phyloP scores from a whole-genome alignment of 2,888 invertebrate species.

The Octodonta nipae region DNA sequence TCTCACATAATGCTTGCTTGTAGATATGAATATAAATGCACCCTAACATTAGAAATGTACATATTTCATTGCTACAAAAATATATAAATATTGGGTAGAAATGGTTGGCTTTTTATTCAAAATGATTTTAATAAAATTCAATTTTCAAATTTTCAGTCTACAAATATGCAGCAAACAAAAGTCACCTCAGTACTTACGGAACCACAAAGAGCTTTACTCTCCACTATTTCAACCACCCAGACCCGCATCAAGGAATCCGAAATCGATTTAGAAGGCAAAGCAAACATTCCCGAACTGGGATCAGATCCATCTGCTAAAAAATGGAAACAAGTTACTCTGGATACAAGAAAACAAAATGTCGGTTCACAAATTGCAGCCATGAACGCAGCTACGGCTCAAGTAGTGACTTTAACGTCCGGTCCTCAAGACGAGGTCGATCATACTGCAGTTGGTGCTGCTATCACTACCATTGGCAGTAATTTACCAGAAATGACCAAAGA shows the following conservation, averaged over 20 bases:
- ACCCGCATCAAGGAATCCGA: conserved; percentile 80
- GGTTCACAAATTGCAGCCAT: conserved; percentile 95
- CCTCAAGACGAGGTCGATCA: conserved; percentile 84
- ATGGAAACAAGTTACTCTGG: conserved; percentile 89
- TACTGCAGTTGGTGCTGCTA: conserved; percentile 90
- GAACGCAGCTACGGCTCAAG: conserved; percentile 96
- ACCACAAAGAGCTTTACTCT: conserved; percentile 82
- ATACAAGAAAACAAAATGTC: conserved; percentile 90
- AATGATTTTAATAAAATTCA: too few species aligned
- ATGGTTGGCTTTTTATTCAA: too few species aligned
- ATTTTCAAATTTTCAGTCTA: conserved; percentile 14
- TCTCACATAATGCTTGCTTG: too few species aligned
- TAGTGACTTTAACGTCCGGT: conserved; percentile 39
- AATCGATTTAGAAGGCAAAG: conserved; percentile 44
- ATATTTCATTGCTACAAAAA: too few species aligned
- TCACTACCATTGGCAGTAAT: conserved; percentile 91
- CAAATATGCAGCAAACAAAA: conserved; percentile 59
- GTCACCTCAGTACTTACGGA: conserved; percentile 76
- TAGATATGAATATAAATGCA: too few species aligned
- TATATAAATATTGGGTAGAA: too few species aligned
- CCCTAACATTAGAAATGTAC: too few species aligned
- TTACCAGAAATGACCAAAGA: conserved; percentile 90
- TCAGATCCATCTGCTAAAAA: conserved; percentile 74
- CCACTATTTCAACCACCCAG: conserved; percentile 81
- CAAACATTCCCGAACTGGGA: conserved; percentile 61